Conservation (phyloP, 1,140 invertebrate genomes). For the Triops cancriformis region DNA sequence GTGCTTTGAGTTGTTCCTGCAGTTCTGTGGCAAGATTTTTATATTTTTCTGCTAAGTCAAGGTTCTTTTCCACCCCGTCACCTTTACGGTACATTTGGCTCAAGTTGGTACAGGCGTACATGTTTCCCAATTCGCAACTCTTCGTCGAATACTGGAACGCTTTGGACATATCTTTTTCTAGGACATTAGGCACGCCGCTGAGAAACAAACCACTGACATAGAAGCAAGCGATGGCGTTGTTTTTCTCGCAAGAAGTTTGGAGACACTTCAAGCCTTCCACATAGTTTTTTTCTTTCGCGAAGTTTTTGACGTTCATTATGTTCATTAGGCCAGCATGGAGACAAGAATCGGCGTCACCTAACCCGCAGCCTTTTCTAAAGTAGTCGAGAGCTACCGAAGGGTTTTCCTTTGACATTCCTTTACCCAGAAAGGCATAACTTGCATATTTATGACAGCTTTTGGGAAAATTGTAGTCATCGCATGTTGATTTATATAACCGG, state of each 20-base stretch:
- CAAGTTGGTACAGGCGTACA: conserved; percentile 76
- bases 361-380: conserved; percentile 66
- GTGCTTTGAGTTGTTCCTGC: conserved; percentile 53
- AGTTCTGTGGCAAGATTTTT: conserved; percentile 59
- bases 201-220: conserved; percentile 68
- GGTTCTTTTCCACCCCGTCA: conserved; percentile 57
- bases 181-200: conserved; percentile 53
- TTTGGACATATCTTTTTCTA: conserved; percentile 61
- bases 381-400: conserved; percentile 52
- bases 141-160: conserved; percentile 64
- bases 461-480: conserved; percentile 66
- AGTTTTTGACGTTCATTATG: conserved; percentile 39
- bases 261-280: conserved; percentile 54
- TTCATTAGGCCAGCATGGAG: conserved; percentile 62
- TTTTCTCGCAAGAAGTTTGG: conserved; percentile 57
- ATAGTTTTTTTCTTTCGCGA: conserved; percentile 33
- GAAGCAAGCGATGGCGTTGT: conserved; percentile 64
- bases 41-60: conserved; percentile 58
- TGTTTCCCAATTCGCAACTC: conserved; percentile 68
- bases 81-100: conserved; percentile 64
- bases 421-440: conserved; percentile 56
- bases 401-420: conserved; percentile 38
- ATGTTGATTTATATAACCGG: conserved; percentile 71
- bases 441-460: conserved; percentile 80
- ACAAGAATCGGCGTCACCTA: conserved; percentile 58